A percentile compares a stretch with the other conserved stretches of the same genome.
phyloP scores from a whole-genome alignment of 2,888 invertebrate species.

The Drosophila atroscutellata region DNA sequence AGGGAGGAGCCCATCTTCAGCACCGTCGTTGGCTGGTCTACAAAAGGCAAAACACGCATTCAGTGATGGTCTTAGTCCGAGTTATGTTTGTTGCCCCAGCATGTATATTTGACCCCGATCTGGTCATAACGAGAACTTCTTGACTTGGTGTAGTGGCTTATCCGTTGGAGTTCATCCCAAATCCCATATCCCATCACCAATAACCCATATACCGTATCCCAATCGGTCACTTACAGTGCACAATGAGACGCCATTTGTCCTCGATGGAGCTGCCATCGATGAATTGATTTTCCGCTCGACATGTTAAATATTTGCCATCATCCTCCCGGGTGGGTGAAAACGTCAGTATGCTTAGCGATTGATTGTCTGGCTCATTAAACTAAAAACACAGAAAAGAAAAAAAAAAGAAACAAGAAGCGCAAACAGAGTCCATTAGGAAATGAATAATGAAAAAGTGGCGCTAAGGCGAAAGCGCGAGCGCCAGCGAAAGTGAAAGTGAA shows the following conservation, averaged over 20 bases:
- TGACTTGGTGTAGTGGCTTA: neutral
- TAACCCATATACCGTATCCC: neutral
- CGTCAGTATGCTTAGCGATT: slow-evolving; percentile 92
- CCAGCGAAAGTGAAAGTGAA: slow-evolving; percentile 51
- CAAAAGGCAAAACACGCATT: slow-evolving; percentile 85
- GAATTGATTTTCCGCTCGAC: slow-evolving; percentile 94
- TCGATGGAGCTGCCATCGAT: slow-evolving; percentile 93
- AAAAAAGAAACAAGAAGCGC: slow-evolving; percentile 45
- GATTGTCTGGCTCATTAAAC: slow-evolving; percentile 93
- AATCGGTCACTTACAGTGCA: slow-evolving; percentile 91
- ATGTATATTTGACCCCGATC: slow-evolving; percentile 26
- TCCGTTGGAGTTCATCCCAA: neutral
- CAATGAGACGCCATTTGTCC: slow-evolving; percentile 94
- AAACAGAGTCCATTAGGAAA: slow-evolving; percentile 79
- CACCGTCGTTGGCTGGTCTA: slow-evolving; percentile 92
- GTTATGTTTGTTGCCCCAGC: neutral
- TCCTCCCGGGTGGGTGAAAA: slow-evolving; percentile 94
- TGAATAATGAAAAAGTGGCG: slow-evolving; percentile 73
- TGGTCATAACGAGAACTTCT: slow-evolving; percentile 50
- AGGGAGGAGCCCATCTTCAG: slow-evolving; percentile 93
- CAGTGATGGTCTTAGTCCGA: neutral
- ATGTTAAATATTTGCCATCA: slow-evolving; percentile 95
- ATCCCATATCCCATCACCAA: neutral
- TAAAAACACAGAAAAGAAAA: slow-evolving; percentile 82
- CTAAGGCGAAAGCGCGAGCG: slow-evolving; percentile 23